Conservation (phyloP, 2,888 invertebrate genomes). For the Phyllotreta cruciferae region DNA sequence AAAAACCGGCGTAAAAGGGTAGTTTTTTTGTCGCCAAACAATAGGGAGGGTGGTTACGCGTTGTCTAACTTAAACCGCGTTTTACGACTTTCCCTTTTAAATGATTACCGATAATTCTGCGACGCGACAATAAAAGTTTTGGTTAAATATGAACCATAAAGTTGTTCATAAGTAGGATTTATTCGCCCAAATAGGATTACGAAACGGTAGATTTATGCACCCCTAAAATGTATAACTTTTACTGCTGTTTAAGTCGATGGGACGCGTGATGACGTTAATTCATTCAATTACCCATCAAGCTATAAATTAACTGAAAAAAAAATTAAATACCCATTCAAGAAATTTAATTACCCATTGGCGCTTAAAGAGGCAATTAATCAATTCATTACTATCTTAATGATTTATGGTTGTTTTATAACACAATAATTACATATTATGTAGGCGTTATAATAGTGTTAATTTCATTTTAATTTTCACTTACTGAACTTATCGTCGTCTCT, state of each 20-base stretch:
- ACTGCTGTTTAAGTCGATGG: too few relatives aligned
- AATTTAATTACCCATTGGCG: too few relatives aligned
- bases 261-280: too few relatives aligned
- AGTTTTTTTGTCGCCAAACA: neutral
- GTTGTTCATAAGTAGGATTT: slow-evolving; percentile 6
- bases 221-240: too few relatives aligned
- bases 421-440: too few relatives aligned
- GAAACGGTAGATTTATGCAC: neutral
- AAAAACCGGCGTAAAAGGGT: neutral
- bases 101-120: neutral
- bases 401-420: too few relatives aligned
- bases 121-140: neutral
- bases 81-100: slow-evolving; percentile 1
- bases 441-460: slow-evolving; percentile 8
- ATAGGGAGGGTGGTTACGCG: slow-evolving; percentile 1
- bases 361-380: too few relatives aligned
- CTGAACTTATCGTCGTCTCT: neutral
- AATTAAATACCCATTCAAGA: too few relatives aligned
- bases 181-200: slow-evolving; percentile 7
- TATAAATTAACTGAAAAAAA: too few relatives aligned
- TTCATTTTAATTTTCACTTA: slow-evolving; percentile 5
- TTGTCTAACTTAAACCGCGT: neutral
- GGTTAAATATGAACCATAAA: slow-evolving; percentile 4
- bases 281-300: too few relatives aligned
- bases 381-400: too few relatives aligned